Evolutionary conservation across 2,797 vertebrate species (phyloP).

Genomic region (Mergus octosetaceus): DNA sequence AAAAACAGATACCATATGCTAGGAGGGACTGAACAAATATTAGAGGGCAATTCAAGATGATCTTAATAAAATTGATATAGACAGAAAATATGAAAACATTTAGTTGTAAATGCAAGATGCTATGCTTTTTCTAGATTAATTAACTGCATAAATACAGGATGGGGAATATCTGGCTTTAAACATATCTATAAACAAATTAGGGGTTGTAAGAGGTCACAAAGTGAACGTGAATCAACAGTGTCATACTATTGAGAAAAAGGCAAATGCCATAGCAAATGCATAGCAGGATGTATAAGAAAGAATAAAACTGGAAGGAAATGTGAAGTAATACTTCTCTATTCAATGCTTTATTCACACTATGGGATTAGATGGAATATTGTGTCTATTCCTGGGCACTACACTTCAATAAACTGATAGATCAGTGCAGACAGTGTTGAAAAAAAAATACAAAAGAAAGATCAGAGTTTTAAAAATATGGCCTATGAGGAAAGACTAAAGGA

Average conservation of each 20-base stretch:
- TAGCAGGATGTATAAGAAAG: slow-evolving; percentile 39
- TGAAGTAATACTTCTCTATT: slow-evolving; percentile 41
- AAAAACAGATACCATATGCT: not conserved
- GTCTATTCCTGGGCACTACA: not conserved
- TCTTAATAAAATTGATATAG: not conserved
- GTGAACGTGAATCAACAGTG: slow-evolving; percentile 2
- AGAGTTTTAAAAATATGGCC: not conserved
- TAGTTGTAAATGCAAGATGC: not conserved
- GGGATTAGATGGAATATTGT: not conserved
- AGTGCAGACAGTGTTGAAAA: not conserved
- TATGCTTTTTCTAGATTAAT: not conserved
- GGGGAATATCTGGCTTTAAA: not conserved
- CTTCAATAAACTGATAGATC: slow-evolving; percentile 30
- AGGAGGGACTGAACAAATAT: not conserved
- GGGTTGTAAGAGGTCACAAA: not conserved
- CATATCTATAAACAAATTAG: not conserved
- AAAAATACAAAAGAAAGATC: not conserved
- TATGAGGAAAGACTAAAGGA: slow-evolving; percentile 22
- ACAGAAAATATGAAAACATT: not conserved
- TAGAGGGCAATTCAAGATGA: not conserved
- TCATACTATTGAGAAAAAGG: slow-evolving; percentile 13
- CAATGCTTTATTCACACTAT: slow-evolving; percentile 1
- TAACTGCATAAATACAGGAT: not conserved
- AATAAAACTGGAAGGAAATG: slow-evolving; percentile 38
- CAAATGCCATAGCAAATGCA: not conserved